Conservation (phyloP, 2,113 vertebrate species). For the Microtus oregoni region DNA sequence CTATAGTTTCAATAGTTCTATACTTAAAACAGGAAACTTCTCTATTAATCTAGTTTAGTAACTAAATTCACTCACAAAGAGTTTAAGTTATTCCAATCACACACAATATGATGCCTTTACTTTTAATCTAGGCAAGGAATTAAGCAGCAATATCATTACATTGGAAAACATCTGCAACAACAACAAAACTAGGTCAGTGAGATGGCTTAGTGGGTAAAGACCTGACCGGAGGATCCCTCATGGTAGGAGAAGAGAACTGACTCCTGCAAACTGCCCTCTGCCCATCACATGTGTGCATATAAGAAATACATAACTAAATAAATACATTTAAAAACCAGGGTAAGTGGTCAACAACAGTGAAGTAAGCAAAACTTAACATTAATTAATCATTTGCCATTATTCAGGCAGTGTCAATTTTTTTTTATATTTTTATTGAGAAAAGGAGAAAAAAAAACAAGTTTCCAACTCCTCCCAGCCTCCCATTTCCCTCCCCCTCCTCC, state of each 20-base stretch:
- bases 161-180: neutral
- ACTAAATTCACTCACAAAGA: neutral
- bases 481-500: too few species aligned
- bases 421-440: too few species aligned
- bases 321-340: neutral
- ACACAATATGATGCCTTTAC: neutral
- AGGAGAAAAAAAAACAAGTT: too few species aligned
- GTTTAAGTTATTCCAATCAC: neutral
- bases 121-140: neutral
- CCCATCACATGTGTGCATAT: neutral
- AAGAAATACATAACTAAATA: neutral
- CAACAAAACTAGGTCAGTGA: neutral
- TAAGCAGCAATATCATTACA: neutral
- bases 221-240: neutral
- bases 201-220: neutral
- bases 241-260: neutral
- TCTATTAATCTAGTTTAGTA: neutral
- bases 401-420: neutral
- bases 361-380: neutral
- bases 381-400: conserved; percentile 18
- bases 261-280: neutral
- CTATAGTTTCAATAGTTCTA: neutral
- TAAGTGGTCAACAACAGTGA: neutral
- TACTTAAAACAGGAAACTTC: neutral
- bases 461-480: too few species aligned